Conservation (phyloP, 2,888 invertebrate genomes). For the Allophyes oxyacanthae region DNA sequence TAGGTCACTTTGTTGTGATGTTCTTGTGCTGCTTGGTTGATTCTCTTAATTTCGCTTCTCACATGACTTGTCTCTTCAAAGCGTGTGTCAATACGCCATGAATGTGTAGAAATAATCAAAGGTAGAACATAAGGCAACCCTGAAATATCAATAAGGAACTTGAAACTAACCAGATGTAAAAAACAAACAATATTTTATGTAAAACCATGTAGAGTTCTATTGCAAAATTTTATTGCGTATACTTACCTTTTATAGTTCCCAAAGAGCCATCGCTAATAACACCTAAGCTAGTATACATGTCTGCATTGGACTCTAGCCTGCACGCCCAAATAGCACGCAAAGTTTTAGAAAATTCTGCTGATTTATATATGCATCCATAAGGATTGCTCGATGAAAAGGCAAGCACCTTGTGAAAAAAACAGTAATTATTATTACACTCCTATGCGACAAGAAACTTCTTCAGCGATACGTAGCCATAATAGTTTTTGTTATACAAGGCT, state of each 20-base stretch:
- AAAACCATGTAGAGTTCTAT: no score
- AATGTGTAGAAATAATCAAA: slow-evolving; percentile 63
- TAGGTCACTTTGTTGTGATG: slow-evolving; percentile 66
- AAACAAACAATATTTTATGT: neutral
- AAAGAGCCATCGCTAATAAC: slow-evolving; percentile 81
- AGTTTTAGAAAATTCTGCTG: slow-evolving; percentile 69
- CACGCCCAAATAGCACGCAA: slow-evolving; percentile 74
- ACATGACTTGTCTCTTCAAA: slow-evolving; percentile 69
- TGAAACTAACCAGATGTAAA: neutral
- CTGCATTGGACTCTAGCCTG: slow-evolving; percentile 63
- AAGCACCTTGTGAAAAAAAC: slow-evolving; percentile 20
- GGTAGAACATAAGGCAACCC: slow-evolving; percentile 78
- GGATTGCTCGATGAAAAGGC: slow-evolving; percentile 68
- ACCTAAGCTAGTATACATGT: slow-evolving; percentile 69
- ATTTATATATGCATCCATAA: slow-evolving; percentile 76
- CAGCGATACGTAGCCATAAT: no score
- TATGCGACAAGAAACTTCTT: no score
- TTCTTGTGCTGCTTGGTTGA: slow-evolving; percentile 68
- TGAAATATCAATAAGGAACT: slow-evolving; percentile 46
- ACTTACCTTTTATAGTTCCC: slow-evolving; percentile 77
- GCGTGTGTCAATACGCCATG: slow-evolving; percentile 65
- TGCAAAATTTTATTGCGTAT: no score
- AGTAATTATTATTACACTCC: neutral
- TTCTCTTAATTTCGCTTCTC: slow-evolving; percentile 76
- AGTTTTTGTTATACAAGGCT: no score